These are phyloP conservation scores for Scolopax bukidnonensis DNA, from an alignment of 2,797 vertebrate genomes.

Conservation along the genomic window DNA sequence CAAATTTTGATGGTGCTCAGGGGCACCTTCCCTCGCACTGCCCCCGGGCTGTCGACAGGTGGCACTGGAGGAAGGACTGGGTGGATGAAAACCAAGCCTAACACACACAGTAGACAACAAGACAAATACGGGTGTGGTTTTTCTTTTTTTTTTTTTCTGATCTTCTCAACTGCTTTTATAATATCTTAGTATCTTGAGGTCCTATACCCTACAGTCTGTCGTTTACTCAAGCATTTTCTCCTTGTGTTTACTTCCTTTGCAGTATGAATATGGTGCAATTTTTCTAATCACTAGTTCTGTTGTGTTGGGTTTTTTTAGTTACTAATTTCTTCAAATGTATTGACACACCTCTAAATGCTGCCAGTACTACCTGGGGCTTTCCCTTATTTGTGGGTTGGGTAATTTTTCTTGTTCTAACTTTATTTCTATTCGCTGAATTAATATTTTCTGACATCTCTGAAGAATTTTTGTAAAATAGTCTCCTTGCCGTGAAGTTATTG, in stretches of 20 bases:
- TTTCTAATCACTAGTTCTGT: neutral
- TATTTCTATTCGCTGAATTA: neutral
- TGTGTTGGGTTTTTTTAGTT: neutral
- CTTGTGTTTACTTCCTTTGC: neutral
- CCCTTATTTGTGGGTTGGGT: neutral
- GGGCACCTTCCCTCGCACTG: neutral
- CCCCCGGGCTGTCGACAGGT: neutral
- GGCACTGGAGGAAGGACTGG: neutral
- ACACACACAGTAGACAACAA: neutral
- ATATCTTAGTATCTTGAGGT: neutral
- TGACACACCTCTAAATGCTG: neutral
- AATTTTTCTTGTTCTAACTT: neutral
- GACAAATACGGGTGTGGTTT: no score
- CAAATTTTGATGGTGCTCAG: neutral
- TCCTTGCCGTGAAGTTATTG: neutral
- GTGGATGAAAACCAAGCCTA: neutral
- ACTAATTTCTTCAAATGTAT: neutral
- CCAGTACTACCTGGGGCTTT: neutral
- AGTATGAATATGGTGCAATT: neutral
- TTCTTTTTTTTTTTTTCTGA: neutral
- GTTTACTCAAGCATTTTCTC: neutral
- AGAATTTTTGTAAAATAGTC: neutral
- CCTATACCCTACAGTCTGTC: neutral
- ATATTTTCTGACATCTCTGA: neutral
- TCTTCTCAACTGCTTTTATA: neutral